Evolutionary conservation across 1,140 invertebrate genomes (phyloP).

Genomic region (Zaprionus gabonicus): DNA sequence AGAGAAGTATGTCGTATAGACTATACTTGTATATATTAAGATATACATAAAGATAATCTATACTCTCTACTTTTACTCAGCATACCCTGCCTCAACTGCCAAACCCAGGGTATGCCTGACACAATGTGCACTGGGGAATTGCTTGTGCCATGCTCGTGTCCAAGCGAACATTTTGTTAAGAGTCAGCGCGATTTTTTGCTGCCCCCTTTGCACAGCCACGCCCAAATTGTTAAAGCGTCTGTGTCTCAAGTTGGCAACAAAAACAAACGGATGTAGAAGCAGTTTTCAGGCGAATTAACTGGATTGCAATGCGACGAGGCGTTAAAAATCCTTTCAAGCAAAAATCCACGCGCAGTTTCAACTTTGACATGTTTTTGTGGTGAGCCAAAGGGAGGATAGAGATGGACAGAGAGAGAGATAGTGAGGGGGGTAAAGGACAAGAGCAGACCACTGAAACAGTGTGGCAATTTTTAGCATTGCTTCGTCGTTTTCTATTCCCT

Average conservation of each 20-base stretch:
- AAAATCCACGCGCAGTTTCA: constrained; percentile 30
- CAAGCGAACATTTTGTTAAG: neutral
- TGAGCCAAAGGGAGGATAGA: neutral
- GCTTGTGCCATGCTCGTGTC: neutral
- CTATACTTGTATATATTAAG: no score
- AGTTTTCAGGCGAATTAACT: constrained; percentile 68
- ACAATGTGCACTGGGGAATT: constrained; percentile 14
- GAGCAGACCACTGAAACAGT: neutral
- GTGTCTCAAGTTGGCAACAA: neutral
- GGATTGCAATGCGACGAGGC: constrained; percentile 71
- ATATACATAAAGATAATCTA: no score
- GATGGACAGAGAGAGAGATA: neutral
- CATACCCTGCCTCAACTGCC: neutral
- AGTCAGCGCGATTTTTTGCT: neutral
- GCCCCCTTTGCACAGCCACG: neutral
- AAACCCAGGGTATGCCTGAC: neutral
- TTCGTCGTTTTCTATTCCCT: neutral
- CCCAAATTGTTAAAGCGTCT: constrained; percentile 1
- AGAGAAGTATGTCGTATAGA: no score
- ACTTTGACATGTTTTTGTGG: constrained; percentile 43
- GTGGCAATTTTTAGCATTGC: constrained; percentile 20
- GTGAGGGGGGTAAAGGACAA: neutral
- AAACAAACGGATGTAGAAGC: constrained; percentile 9
- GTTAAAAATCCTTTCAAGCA: constrained; percentile 62
- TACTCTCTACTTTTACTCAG: neutral